A percentile compares a stretch with the other conserved stretches of the same genome.
Evolutionary conservation across 2,797 vertebrate species (phyloP).

Genomic region (Acanthiza pusilla): DNA sequence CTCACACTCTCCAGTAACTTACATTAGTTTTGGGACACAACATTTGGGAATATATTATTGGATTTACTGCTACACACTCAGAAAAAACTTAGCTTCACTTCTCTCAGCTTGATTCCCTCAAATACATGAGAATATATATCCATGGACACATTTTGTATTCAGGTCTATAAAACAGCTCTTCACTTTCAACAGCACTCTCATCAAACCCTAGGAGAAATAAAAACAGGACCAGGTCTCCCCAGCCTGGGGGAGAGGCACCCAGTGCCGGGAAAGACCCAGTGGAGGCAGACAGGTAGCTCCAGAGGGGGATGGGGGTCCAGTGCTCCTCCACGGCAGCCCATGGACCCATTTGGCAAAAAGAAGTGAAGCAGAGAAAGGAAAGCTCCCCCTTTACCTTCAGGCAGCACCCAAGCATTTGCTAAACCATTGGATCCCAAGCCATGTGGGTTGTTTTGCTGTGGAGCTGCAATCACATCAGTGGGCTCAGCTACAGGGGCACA

Average conservation of each 20-base stretch:
- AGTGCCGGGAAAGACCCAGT: too few relatives aligned
- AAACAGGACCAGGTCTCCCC: background rate
- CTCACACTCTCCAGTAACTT: background rate
- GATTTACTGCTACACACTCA: background rate
- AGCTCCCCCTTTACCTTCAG: background rate
- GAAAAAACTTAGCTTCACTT: background rate
- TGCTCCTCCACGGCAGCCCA: accelerated
- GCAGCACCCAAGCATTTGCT: background rate
- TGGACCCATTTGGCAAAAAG: background rate
- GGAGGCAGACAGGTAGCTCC: background rate
- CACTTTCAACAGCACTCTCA: background rate
- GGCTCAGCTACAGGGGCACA: background rate
- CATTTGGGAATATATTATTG: background rate
- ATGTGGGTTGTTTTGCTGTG: accelerated
- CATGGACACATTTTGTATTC: background rate
- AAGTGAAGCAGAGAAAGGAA: background rate
- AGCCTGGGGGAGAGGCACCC: background rate
- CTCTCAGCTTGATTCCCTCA: background rate
- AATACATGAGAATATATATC: accelerated
- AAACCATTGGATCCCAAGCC: accelerated
- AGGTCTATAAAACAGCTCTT: background rate
- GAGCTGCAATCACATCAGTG: accelerated
- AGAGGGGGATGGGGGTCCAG: background rate
- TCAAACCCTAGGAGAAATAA: background rate
- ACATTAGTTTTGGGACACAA: background rate